A percentile compares a stretch with the other conserved stretches of the same genome.
These are phyloP conservation scores for Pecten maximus DNA, from an alignment of 2,888 invertebrate species.

Conservation along the genomic window DNA sequence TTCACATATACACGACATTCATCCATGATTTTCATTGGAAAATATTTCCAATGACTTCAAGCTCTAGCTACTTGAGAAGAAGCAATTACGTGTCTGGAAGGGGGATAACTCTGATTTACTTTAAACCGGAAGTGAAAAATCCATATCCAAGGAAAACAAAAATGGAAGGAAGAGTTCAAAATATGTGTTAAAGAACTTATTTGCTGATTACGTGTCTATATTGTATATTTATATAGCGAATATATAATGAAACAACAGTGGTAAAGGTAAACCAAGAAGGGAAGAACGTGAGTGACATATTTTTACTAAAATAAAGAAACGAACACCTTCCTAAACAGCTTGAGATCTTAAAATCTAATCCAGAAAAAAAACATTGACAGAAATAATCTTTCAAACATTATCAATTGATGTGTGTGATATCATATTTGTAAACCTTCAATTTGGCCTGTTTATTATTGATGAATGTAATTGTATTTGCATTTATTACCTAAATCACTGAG, in stretches of 20 bases:
- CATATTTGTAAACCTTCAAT: no score
- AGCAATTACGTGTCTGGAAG: constrained; percentile 5
- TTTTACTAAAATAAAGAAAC: no score
- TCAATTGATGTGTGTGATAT: no score
- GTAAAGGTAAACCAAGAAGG: neutral
- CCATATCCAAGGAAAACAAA: constrained; percentile 19
- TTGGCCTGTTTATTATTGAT: no score
- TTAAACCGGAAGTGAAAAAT: neutral
- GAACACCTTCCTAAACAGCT: no score
- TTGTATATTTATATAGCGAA: no score
- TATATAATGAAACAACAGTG: neutral
- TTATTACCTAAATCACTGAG: no score
- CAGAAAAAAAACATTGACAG: no score
- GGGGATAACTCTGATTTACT: neutral
- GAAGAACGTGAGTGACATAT: neutral
- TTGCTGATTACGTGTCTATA: no score
- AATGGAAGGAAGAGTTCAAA: neutral
- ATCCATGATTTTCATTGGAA: neutral
- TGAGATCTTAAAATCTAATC: no score
- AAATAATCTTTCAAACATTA: no score
- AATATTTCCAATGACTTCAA: neutral
- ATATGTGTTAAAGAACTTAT: neutral
- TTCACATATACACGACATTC: neutral
- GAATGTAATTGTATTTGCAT: no score
- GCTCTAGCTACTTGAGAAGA: neutral